Evolutionary conservation across 2,888 invertebrate genomes (phyloP), one percentile per base, ranked within the genome.

Genomic region (Aporophyla lueneburgensis): DNA sequence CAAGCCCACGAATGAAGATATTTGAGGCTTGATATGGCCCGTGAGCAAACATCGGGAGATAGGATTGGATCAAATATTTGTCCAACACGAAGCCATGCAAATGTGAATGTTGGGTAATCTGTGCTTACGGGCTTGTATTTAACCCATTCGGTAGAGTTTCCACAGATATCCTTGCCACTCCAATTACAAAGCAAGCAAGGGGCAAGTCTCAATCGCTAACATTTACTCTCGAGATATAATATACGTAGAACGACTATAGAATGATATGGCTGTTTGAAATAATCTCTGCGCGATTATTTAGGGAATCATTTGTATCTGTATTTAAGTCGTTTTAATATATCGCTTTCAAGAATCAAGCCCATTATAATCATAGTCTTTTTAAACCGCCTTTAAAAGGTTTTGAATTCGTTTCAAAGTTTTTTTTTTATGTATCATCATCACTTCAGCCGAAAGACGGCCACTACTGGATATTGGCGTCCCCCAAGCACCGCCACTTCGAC

Each of bases 61-160:
- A 66, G 79, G 87, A 91, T 90, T 88, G 87, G 89, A 88, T 88
- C 90, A 87, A 91, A 91, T 90, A 91, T 91, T 91, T 87, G 89
- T 79, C 49, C 68, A 83, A 83, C 81, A 85, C 78, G 71, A 78
- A 76, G 86, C 77, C 78, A 86, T 87, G 86, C 81, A 86, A 86
- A 89, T 87, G 84, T 80, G 84, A 75, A 86, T 86, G 77, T 85
- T 78, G 68, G 72, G 68, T 79, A 77, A 83, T 80, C 79, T 78
- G 74, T 82, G 76, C 71, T 78, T 75, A 75, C 74, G 65, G 71
- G 70, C 62, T 61, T 73, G 51, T 72, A 24, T 78, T 78, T 71
- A 74, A 68, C 12, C 65, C 46, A 43, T 81, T 71, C 54, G 40
- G 40, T 69, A 66, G 70, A 56, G 61, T 54, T 67, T 75, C 73